A percentile compares a stretch with the other conserved stretches of the same genome.
Conservation (phyloP, 2,113 vertebrate species). For the Lagopus leucura region DNA sequence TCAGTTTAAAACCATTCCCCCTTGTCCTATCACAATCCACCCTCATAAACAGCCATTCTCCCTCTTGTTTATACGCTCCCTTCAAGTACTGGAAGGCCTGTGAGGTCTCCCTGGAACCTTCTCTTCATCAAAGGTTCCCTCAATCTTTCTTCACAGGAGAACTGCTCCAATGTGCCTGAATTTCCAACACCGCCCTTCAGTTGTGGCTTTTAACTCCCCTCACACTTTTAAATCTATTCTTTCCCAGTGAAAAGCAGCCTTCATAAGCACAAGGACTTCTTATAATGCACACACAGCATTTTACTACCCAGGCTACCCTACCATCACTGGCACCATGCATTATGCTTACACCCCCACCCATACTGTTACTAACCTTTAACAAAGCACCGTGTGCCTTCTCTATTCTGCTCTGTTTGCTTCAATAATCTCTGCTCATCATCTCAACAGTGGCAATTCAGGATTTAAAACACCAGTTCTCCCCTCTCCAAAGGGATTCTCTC, state of each 20-base stretch:
- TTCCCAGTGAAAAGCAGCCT: neutral
- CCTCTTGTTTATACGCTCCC: too few relatives aligned
- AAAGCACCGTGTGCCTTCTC: neutral
- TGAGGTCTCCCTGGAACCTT: too few relatives aligned
- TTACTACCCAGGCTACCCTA: neutral
- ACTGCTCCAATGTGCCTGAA: neutral
- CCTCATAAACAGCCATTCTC: too few relatives aligned
- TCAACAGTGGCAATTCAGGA: neutral
- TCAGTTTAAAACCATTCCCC: too few relatives aligned
- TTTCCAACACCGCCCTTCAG: neutral
- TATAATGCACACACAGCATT: neutral
- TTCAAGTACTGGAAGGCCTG: too few relatives aligned
- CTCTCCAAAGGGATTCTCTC: neutral
- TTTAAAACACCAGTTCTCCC: neutral
- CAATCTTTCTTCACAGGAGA: too few relatives aligned
- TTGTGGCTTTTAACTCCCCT: neutral
- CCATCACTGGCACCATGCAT: neutral
- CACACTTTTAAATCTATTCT: neutral
- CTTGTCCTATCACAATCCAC: too few relatives aligned
- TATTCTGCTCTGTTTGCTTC: neutral
- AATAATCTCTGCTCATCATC: neutral
- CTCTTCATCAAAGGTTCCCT: too few relatives aligned
- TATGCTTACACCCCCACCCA: neutral
- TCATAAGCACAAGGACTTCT: neutral
- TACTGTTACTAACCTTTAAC: neutral